A percentile compares a stretch with the other conserved stretches of the same genome.
Conservation (phyloP, 1,140 invertebrate species). For the Solen grandis region DNA sequence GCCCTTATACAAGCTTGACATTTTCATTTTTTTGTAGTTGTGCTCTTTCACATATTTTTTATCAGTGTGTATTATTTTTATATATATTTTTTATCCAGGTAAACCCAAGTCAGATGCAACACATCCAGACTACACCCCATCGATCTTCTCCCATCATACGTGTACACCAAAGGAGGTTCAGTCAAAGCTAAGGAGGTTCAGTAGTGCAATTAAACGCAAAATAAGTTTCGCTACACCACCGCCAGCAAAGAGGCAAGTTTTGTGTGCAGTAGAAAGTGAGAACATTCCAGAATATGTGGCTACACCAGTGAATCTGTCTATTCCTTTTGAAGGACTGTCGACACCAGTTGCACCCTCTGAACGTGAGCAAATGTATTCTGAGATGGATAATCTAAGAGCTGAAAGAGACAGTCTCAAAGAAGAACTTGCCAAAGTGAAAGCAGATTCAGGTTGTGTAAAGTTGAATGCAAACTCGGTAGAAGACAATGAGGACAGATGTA, state of each 20-base stretch:
- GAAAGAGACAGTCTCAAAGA: not conserved
- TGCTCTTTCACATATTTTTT: not conserved
- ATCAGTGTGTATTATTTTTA: not conserved
- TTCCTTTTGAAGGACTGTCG: too few relatives aligned
- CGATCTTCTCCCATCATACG: not conserved
- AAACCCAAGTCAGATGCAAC: not conserved
- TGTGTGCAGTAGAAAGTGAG: not conserved
- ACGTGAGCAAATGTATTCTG: not conserved
- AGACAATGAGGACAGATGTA: not conserved
- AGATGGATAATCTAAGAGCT: not conserved
- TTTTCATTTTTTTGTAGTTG: not conserved
- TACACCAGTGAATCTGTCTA: not conserved
- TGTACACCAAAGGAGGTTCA: not conserved
- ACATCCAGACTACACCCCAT: not conserved
- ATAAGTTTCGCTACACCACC: not conserved
- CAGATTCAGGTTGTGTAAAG: not conserved
- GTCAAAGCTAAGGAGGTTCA: not conserved
- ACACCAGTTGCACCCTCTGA: not conserved
- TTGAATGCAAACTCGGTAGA: not conserved
- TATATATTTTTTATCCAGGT: not conserved
- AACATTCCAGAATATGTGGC: not conserved
- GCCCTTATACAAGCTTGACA: too few relatives aligned
- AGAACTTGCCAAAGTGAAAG: not conserved
- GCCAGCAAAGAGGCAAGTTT: not conserved
- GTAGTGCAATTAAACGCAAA: constrained; percentile 8